Evolutionary conservation across 2,113 vertebrate species (phyloP), one percentile per base, ranked within the genome.

Genomic region (Cyprinus carpio): DNA sequence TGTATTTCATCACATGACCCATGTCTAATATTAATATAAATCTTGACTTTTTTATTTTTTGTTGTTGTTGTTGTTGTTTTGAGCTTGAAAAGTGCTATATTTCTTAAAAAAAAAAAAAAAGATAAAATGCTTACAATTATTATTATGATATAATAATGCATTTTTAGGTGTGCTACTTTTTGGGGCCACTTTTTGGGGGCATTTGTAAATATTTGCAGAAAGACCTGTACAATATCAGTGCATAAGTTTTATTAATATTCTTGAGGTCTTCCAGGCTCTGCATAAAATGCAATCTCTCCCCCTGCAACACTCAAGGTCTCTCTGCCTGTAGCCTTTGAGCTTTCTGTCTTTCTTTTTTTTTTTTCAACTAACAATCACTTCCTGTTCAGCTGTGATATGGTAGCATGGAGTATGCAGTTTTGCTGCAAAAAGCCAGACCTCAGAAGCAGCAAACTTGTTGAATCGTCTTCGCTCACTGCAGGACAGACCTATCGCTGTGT

Each of bases 321-420:
- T 69, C 54, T 74, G 51, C 56, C 27, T 83, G 79, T 83, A 72
- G 84, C 82, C 29, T 85, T 84, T 72, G 60, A 77, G 29, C 75
- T 34, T 7, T 80, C 29, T 65, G 64, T 58, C 51, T 86, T 27
- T 87, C 15, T 62, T 34, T 56, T 46, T 54, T 46, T 54, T 46
- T 81, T 82, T 69, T 72, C 25, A 62, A 15, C 29, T 81, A 87
- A 62, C 87, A 88, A 80, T 87, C 86, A 91, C 89, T 93, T 95
- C 94, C 95, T 95, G 94, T 94, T 93, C 92, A 93, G 91, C 92
- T 93, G 91, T 87, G n/a, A 89, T 78, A 89, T 89, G 87, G 76
- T 87, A 88, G 82, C 80, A 56, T 82, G 46, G 75, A 56, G 64
- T 85, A 84, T 85, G 91, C 88, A 89, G 89, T 89, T 89, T 90